A percentile compares a stretch with the other conserved stretches of the same genome.
Conservation (phyloP, 2,113 vertebrate genomes). For the Dipodomys ordii region DNA sequence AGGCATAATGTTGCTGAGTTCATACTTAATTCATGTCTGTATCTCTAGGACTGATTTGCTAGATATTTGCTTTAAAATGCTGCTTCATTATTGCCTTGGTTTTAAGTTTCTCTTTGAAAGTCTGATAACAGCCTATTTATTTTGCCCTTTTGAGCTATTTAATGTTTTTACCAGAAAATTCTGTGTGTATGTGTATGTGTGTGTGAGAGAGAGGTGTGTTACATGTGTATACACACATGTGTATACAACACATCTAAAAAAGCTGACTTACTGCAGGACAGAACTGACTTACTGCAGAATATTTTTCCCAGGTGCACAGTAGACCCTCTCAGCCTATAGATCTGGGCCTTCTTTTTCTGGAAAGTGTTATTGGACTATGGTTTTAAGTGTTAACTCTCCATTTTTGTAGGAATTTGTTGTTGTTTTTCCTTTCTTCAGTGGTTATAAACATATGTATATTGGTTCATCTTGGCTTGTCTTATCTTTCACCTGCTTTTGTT, state of each 20-base stretch:
- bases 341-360: conserved; percentile 17
- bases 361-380: conserved; percentile 1
- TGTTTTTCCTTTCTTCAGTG: conserved; percentile 2
- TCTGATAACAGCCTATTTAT: neutral
- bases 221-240: too few species aligned
- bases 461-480: neutral
- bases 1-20: neutral
- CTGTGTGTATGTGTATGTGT: neutral
- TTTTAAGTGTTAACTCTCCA: conserved; percentile 37
- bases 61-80: conserved; percentile 41
- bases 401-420: neutral
- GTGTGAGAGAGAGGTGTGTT: neutral
- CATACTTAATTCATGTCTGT: neutral
- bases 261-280: neutral
- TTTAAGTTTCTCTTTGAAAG: conserved; percentile 9
- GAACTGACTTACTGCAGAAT: neutral
- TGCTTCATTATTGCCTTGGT: neutral
- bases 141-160: conserved; percentile 23
- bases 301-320: neutral
- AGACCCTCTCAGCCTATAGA: neutral
- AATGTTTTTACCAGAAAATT: neutral
- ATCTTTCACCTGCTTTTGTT: neutral
- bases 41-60: conserved; percentile 26
- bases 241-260: too few species aligned
- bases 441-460: neutral